A percentile compares a stretch with the other conserved stretches of the same genome.
These are phyloP conservation scores for Cancer borealis DNA, from an alignment of 2,888 invertebrate genomes.

Conservation along the genomic window DNA sequence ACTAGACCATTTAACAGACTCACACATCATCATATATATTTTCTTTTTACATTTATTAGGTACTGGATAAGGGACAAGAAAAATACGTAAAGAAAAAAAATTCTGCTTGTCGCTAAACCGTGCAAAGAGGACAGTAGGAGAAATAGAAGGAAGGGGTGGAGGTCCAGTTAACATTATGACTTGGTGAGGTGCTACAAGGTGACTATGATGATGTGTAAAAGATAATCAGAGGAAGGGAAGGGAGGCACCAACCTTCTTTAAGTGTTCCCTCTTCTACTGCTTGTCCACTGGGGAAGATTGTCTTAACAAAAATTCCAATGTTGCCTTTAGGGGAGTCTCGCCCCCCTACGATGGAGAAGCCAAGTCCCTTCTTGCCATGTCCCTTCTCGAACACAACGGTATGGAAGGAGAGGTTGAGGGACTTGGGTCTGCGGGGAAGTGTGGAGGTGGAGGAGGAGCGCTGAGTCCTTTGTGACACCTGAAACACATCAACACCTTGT, in stretches of 20 bases:
- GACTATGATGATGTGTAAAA: background rate
- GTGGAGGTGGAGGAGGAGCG: conserved; percentile 71
- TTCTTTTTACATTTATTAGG: too few relatives aligned
- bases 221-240: background rate
- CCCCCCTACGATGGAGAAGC: conserved; percentile 94
- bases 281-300: conserved; percentile 76
- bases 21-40: too few relatives aligned
- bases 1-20: too few relatives aligned
- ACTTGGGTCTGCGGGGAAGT: conserved; percentile 79
- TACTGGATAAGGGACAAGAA: too few relatives aligned
- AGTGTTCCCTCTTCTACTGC: conserved; percentile 76
- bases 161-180: too few relatives aligned
- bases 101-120: too few relatives aligned
- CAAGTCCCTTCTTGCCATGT: conserved; percentile 90
- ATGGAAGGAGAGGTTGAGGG: conserved; percentile 79
- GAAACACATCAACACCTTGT: background rate
- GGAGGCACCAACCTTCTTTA: conserved; percentile 69
- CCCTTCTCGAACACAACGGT: conserved; percentile 89
- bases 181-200: too few relatives aligned
- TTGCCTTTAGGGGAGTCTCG: conserved; percentile 89
- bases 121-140: too few relatives aligned
- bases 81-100: too few relatives aligned
- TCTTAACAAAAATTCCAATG: conserved; percentile 77
- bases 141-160: too few relatives aligned
- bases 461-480: conserved; percentile 69